Base-by-base conservation (phyloP, 35 echinoderm and acorn worm genomes). In the Anneissia japonica region DNA sequence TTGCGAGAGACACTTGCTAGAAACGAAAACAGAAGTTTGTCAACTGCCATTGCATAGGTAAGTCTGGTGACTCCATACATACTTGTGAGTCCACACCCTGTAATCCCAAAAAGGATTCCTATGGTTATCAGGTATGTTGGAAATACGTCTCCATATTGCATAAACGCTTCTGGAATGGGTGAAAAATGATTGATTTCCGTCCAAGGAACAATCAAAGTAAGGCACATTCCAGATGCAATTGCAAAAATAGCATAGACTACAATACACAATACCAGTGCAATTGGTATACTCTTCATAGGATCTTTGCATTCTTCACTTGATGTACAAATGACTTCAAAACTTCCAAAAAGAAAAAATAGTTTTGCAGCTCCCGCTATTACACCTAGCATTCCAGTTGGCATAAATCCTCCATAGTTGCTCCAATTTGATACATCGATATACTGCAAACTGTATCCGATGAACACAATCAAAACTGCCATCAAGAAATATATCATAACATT, bases 121-220 rank as follows among this genome's bases (percentile, higher is more conserved):
- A 87, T 36, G 35, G 37, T 80, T 7, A 87, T 79, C 4, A 92
- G 17, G 34, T 86, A 83, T 30, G 45, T 81, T 3, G 90, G 84
- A 77, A 85, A 92, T 10, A 34, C 19, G 16, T 87, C 26, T 21
- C 77, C 77, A 76, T 81, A 38, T 32, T 82, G 72, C 11, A 72
- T 10, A 73, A 92, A 92, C 2, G 90, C 84, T 4, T 37, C 80
- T 0, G 90, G 77, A n/a, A 92, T 36, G 10, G 85, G 84, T 12
- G 90, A 78, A 19, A 26, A 26, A 13, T 56, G 35, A 35, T 87
- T 77, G 19, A 92, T 82, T 9, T 81, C 23, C 16, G 33, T 3
- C 55, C 82, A 92, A 39, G 90, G 90, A 1, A 92, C 84, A 36
- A 81, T 75, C 35, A 92, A 79, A 31, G 90, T 92, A 45, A 92